Conservation (phyloP, 2,113 vertebrate genomes). For the Bombycilla garrulus region DNA sequence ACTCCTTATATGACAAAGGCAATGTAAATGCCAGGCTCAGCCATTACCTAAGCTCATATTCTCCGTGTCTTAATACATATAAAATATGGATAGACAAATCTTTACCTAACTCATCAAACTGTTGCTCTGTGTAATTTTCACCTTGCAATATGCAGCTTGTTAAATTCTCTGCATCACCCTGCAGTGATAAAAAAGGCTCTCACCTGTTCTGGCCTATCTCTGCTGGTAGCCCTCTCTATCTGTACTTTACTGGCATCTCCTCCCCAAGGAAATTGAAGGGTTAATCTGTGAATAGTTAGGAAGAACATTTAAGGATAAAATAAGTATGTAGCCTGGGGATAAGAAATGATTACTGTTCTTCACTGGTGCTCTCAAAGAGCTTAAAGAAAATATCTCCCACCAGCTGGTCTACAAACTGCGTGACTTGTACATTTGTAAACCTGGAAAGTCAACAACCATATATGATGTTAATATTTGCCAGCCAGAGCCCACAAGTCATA, state of each 20-base stretch:
- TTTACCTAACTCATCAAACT: slow-evolving; percentile 3
- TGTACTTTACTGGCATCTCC: not conserved
- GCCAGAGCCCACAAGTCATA: slow-evolving; percentile 17
- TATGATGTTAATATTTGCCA: slow-evolving; percentile 35
- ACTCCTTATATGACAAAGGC: not conserved
- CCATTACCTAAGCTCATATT: not conserved
- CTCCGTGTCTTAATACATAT: not conserved
- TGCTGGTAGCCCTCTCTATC: not conserved
- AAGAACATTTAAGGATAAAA: slow-evolving; percentile 58
- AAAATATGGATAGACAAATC: not conserved
- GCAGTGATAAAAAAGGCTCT: not conserved
- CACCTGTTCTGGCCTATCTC: not conserved
- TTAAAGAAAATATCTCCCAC: slow-evolving; percentile 57
- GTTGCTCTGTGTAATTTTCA: not conserved
- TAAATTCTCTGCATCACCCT: not conserved
- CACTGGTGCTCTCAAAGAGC: slow-evolving; percentile 39
- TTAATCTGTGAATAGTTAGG: slow-evolving; percentile 25
- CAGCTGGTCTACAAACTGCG: slow-evolving; percentile 36
- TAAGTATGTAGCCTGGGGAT: slow-evolving; percentile 32
- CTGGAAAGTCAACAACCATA: slow-evolving; percentile 49
- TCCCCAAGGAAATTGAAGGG: not conserved
- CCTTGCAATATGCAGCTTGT: not conserved
- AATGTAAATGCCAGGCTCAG: not conserved
- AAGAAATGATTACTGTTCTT: slow-evolving; percentile 51
- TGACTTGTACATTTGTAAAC: slow-evolving; percentile 51